Conservation (phyloP, 2,113 vertebrate genomes). For the Zeus faber region DNA sequence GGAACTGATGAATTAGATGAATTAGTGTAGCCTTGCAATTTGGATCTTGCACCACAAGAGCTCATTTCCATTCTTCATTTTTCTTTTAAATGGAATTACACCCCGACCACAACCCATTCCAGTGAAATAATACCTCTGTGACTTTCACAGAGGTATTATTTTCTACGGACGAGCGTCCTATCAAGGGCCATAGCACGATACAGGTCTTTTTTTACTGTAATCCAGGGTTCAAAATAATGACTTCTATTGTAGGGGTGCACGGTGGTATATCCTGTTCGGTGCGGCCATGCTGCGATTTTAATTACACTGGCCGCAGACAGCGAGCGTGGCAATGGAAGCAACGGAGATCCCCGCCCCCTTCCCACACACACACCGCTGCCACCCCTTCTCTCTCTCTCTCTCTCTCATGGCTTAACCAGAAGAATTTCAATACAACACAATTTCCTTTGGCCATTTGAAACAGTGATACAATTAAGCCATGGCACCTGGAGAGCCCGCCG, state of each 20-base stretch:
- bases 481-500: slow-evolving; percentile 4
- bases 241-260: slow-evolving; percentile 36
- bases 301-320: slow-evolving; percentile 31
- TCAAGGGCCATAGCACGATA: slow-evolving; percentile 5
- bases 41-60: no score
- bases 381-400: background rate
- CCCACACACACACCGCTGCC: background rate
- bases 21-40: no score
- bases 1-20: no score
- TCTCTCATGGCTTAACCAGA: slow-evolving; percentile 2
- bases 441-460: slow-evolving; percentile 7
- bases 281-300: slow-evolving; percentile 43
- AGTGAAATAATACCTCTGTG: no score
- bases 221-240: slow-evolving; percentile 38
- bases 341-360: slow-evolving; percentile 2
- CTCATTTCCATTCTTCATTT: no score
- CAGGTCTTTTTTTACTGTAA: slow-evolving; percentile 22
- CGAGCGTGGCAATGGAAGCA: slow-evolving; percentile 31
- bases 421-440: slow-evolving; percentile 12
- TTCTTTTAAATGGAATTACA: no score
- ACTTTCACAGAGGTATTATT: no score
- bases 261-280: slow-evolving; percentile 36
- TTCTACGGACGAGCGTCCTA: no score
- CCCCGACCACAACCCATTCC: no score
- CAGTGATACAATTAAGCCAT: slow-evolving; percentile 12